A percentile compares a stretch with the other conserved stretches of the same genome.
phyloP scores from a whole-genome alignment of 2,113 vertebrate genomes.

The Symphodus melops region DNA sequence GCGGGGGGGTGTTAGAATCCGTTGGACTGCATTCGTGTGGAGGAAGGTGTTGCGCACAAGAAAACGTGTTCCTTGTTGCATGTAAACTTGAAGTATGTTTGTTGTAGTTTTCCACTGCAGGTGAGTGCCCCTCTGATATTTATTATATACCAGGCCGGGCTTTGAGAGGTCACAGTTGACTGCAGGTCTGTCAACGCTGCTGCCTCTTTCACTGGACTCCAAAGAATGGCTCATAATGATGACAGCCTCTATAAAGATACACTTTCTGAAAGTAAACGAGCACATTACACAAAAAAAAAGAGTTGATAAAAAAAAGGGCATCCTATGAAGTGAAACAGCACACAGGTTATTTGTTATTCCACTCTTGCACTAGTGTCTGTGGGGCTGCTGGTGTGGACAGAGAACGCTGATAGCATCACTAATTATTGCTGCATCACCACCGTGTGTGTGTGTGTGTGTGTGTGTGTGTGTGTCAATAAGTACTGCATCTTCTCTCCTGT shows the following conservation, averaged over 20 bases:
- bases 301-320: too few relatives aligned
- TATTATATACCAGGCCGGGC: neutral
- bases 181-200: conserved; percentile 39
- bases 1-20: too few relatives aligned
- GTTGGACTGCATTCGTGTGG: neutral
- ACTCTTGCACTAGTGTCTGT: neutral
- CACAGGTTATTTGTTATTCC: neutral
- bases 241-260: neutral
- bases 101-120: conserved; percentile 27
- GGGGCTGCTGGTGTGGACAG: conserved; percentile 21
- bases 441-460: conserved; percentile 26
- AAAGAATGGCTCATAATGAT: too few relatives aligned
- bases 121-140: conserved; percentile 27
- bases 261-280: too few relatives aligned
- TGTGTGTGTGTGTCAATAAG: conserved; percentile 26
- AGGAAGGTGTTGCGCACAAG: neutral
- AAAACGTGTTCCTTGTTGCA: too few relatives aligned
- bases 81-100: neutral
- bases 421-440: conserved; percentile 56
- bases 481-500: conserved; percentile 32
- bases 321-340: neutral
- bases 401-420: conserved; percentile 58
- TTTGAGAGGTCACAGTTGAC: conserved; percentile 39
- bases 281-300: too few relatives aligned
- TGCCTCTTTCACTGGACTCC: conserved; percentile 2